These are phyloP conservation scores for Anser cygnoides DNA, from an alignment of 2,113 vertebrate genomes.

Conservation along the genomic window DNA sequence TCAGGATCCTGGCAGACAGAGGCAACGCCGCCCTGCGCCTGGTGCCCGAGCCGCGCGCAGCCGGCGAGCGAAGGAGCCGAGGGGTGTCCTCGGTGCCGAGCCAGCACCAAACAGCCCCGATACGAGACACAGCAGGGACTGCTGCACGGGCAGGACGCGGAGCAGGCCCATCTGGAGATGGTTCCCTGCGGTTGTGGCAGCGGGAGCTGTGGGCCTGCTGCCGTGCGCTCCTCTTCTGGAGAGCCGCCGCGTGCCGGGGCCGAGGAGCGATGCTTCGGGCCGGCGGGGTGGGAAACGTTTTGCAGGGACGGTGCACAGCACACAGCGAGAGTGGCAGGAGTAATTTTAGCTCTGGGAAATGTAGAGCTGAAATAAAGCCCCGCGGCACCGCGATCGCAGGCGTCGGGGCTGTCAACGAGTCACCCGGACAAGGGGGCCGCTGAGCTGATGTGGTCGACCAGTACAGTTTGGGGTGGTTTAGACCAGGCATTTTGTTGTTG, in stretches of 20 bases:
- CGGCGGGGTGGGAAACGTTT: not conserved
- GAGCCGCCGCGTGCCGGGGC: too few species aligned
- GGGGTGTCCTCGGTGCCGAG: too few species aligned
- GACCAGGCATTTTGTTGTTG: not conserved
- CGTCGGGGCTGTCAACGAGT: not conserved
- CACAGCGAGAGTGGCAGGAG: not conserved
- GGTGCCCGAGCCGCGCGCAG: too few species aligned
- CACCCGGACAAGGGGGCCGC: not conserved
- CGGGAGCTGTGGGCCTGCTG: too few species aligned
- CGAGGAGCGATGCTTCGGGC: too few species aligned
- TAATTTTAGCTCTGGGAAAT: fast-evolving
- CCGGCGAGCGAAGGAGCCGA: too few species aligned
- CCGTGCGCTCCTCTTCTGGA: too few species aligned
- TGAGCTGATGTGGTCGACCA: fast-evolving
- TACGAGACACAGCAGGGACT: not conserved
- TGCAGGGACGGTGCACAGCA: too few species aligned
- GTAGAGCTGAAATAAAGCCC: not conserved
- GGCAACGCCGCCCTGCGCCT: too few species aligned
- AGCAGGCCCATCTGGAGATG: fast-evolving
- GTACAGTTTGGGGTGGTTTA: fast-evolving
- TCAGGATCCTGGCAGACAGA: not conserved
- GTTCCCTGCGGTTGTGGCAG: not conserved
- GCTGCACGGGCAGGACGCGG: not conserved
- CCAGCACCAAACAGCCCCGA: too few species aligned
- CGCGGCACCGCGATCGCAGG: fast-evolving